Conservation (phyloP, 2,797 vertebrate genomes). For the Sandelia bainsii region DNA sequence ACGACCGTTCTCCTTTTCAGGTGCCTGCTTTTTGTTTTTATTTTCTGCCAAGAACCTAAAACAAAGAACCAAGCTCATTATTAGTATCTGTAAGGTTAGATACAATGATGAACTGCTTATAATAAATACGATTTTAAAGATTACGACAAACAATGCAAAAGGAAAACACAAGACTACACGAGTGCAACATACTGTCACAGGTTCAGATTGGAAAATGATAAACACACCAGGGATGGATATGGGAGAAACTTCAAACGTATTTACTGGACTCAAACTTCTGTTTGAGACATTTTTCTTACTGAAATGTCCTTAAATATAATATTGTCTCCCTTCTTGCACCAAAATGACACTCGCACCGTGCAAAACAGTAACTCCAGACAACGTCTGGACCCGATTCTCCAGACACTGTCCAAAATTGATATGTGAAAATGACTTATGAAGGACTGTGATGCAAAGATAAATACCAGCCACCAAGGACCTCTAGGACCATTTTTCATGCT, state of each 20-base stretch:
- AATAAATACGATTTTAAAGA: neutral
- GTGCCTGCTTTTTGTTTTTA: constrained; percentile 85
- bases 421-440: no score
- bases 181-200: constrained; percentile 3
- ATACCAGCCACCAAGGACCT: no score
- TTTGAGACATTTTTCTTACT: neutral
- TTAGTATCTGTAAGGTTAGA: constrained; percentile 3
- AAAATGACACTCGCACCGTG: no score
- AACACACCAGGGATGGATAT: constrained; percentile 29
- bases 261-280: neutral
- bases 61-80: constrained; percentile 42
- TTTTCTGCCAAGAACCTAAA: constrained; percentile 94
- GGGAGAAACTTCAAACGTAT: neutral
- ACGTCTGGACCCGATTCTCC: no score
- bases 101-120: neutral
- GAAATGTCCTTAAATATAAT: neutral
- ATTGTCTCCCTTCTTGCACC: no score
- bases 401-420: no score
- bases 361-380: no score
- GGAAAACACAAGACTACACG: constrained; percentile 5
- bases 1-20: constrained; percentile 88
- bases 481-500: no score
- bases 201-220: constrained; percentile 13
- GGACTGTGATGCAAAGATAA: no score
- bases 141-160: neutral